phyloP scores from a whole-genome alignment of 2,113 vertebrate species.

The Epinephelus fuscoguttatus region DNA sequence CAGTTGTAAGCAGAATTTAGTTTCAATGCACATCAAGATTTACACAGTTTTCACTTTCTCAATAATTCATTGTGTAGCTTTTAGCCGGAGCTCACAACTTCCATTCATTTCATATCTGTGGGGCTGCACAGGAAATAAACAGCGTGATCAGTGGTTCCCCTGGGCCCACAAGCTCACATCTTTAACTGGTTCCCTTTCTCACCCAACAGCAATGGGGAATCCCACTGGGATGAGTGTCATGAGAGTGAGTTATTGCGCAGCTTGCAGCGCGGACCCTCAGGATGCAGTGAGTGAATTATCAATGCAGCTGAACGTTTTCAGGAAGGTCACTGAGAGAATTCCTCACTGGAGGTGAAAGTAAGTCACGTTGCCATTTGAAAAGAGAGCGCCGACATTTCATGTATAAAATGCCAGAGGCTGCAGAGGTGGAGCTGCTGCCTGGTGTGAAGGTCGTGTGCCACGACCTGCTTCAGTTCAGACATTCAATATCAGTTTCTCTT shows the following conservation, averaged over 20 bases:
- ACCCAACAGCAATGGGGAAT: conserved; percentile 47
- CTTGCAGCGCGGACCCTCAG: neutral
- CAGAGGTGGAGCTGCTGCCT: conserved; percentile 15
- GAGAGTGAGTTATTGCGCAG: conserved; percentile 59
- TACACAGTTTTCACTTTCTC: conserved; percentile 9
- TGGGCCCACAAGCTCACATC: conserved; percentile 24
- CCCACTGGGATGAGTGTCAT: conserved; percentile 52
- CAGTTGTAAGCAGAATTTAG: neutral
- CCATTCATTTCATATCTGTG: conserved; percentile 51
- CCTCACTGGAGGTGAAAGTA: conserved; percentile 40
- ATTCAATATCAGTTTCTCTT: conserved; percentile 30
- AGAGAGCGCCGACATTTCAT: conserved; percentile 30
- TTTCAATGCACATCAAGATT: neutral
- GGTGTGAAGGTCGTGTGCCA: conserved; percentile 48
- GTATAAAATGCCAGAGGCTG: conserved; percentile 39
- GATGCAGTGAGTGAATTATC: conserved; percentile 49
- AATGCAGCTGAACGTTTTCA: conserved; percentile 41
- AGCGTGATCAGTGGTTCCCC: conserved; percentile 37
- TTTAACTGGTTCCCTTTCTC: conserved; percentile 59
- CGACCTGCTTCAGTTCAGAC: conserved; percentile 13
- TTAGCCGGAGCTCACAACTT: conserved; percentile 12
- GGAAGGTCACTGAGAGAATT: conserved; percentile 59
- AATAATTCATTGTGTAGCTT: conserved; percentile 29
- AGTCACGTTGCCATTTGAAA: conserved; percentile 35
- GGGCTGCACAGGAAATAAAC: conserved; percentile 47